Evolutionary conservation across 2,888 invertebrate genomes (phyloP).

Genomic region (Harpagoxenus sublaevis): DNA sequence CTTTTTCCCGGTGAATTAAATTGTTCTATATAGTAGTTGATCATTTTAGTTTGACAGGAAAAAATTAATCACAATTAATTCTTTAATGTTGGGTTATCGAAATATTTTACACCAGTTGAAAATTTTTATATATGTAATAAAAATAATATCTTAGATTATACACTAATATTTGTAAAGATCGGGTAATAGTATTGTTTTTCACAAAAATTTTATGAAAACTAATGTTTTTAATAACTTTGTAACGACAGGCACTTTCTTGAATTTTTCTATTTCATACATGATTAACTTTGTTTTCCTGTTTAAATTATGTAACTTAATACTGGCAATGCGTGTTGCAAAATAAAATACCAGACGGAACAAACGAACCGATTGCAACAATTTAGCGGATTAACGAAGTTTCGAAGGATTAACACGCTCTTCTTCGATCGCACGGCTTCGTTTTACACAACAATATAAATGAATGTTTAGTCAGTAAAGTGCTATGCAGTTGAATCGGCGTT

Average conservation of each 20-base stretch:
- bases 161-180: not conserved
- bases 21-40: conserved; percentile 10
- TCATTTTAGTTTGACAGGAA: conserved; percentile 24
- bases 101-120: conserved; percentile 2
- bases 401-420: not conserved
- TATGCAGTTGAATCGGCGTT: not conserved
- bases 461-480: not conserved
- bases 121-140: not conserved
- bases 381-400: not conserved
- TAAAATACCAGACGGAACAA: not conserved
- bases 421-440: not conserved
- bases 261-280: not conserved
- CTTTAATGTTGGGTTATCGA: conserved; percentile 36
- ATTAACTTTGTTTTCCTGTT: not conserved
- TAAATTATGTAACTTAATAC: not conserved
- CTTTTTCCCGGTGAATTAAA: conserved; percentile 13
- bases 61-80: conserved; percentile 40
- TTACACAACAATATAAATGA: conserved; percentile 2
- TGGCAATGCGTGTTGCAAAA: not conserved
- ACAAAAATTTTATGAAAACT: not conserved
- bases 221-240: not conserved
- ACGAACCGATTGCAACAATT: not conserved
- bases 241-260: not conserved
- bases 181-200: not conserved
- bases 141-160: not conserved